These are phyloP conservation scores for Synchiropus splendidus DNA, from an alignment of 2,113 vertebrate genomes.

Conservation along the genomic window DNA sequence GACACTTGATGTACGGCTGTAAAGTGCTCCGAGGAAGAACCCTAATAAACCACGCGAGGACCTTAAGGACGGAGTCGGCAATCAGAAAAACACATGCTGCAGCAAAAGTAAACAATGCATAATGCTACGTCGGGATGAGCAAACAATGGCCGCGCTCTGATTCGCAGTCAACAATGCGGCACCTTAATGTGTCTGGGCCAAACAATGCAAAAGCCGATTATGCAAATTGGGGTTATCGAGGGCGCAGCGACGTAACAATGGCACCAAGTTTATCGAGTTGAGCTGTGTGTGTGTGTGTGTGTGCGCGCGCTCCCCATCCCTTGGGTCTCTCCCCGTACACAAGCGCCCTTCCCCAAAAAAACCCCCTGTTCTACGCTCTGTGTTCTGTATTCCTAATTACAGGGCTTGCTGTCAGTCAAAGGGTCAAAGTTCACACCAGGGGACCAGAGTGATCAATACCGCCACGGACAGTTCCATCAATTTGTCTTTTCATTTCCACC, in stretches of 20 bases:
- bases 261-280: constrained; percentile 56
- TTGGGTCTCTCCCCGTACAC: constrained; percentile 38
- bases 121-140: constrained; percentile 44
- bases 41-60: not conserved
- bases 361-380: constrained; percentile 31
- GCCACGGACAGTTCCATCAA: constrained; percentile 50
- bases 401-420: constrained; percentile 45
- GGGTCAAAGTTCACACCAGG: constrained; percentile 49
- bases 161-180: constrained; percentile 54
- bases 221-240: constrained; percentile 65
- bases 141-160: constrained; percentile 59
- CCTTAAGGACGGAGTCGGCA: constrained; percentile 27
- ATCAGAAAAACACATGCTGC: constrained; percentile 52
- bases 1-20: too few relatives aligned
- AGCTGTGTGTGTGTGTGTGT: constrained; percentile 13
- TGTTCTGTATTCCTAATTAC: constrained; percentile 51
- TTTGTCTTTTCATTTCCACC: constrained; percentile 33
- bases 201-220: constrained; percentile 66
- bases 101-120: constrained; percentile 46
- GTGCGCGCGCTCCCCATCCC: constrained; percentile 30
- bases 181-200: constrained; percentile 62
- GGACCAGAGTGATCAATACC: constrained; percentile 60
- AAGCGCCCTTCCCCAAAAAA: constrained; percentile 9
- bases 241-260: constrained; percentile 56
- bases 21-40: constrained; percentile 21